Evolutionary conservation across 2,888 invertebrate genomes (phyloP).

Genomic region (Byasa hedistus): DNA sequence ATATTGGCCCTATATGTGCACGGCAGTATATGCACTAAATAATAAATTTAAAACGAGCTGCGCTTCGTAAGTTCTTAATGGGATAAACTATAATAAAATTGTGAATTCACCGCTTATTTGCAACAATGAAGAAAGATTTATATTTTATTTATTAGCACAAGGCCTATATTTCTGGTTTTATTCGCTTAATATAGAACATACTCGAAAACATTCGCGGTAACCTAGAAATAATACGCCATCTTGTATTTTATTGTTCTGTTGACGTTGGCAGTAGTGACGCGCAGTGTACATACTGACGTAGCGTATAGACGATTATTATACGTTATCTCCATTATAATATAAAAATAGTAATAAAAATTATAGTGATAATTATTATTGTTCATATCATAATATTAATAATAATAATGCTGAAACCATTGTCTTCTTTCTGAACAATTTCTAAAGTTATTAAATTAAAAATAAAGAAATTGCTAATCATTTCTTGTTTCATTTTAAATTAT

Average conservation of each 20-base stretch:
- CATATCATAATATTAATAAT: conserved; percentile 84
- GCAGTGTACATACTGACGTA: conserved; percentile 66
- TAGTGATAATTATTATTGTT: conserved; percentile 82
- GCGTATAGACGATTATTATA: conserved; percentile 66
- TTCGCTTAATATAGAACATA: conserved; percentile 19
- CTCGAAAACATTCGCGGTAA: conserved; percentile 51
- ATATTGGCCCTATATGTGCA: not conserved
- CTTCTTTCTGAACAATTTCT: conserved; percentile 89
- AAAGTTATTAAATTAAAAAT: conserved; percentile 84
- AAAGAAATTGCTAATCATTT: conserved; percentile 78
- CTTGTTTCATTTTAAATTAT: conserved; percentile 53
- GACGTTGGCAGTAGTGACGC: conserved; percentile 58
- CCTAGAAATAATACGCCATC: conserved; percentile 46
- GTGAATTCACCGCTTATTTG: conserved; percentile 15
- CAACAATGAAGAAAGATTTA: conserved; percentile 17
- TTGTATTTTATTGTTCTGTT: conserved; percentile 46
- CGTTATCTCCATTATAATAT: conserved; percentile 73
- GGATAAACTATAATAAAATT: conserved; percentile 21
- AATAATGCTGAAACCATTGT: conserved; percentile 81
- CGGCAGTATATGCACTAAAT: not conserved
- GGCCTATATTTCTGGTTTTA: conserved; percentile 12
- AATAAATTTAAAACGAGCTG: not conserved
- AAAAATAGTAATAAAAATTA: conserved; percentile 70
- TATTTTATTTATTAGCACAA: conserved; percentile 25
- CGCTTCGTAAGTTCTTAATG: not conserved